These are phyloP conservation scores for Eristalis arbustorum DNA, from an alignment of 2,888 invertebrate species.

Conservation along the genomic window DNA sequence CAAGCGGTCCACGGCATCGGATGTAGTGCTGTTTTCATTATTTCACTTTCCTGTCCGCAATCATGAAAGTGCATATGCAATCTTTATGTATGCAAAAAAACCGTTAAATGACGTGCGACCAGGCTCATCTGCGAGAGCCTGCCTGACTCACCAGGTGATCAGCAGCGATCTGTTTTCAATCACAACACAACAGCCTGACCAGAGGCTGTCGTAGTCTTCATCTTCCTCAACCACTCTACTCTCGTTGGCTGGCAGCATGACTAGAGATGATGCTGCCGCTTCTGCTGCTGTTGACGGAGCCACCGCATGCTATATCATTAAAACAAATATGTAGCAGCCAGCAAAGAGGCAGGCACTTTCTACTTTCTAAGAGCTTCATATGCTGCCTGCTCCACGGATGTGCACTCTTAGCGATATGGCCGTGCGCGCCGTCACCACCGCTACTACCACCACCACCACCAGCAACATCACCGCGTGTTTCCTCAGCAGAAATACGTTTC, in stretches of 20 bases:
- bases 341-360: slow-evolving; percentile 67
- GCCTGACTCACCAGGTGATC: slow-evolving; percentile 65
- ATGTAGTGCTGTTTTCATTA: slow-evolving; percentile 56
- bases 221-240: slow-evolving; percentile 58
- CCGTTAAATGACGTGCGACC: slow-evolving; percentile 70
- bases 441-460: neutral
- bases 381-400: slow-evolving; percentile 65
- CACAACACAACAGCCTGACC: slow-evolving; percentile 68
- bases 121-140: slow-evolving; percentile 46
- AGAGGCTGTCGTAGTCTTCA: slow-evolving; percentile 64
- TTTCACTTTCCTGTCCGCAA: slow-evolving; percentile 58
- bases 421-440: slow-evolving; percentile 36
- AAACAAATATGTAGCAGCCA: slow-evolving; percentile 69
- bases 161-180: slow-evolving; percentile 70
- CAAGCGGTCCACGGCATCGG: slow-evolving; percentile 25
- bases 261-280: slow-evolving; percentile 46
- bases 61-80: slow-evolving; percentile 64
- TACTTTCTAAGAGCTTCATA: slow-evolving; percentile 70
- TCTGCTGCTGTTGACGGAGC: slow-evolving; percentile 51
- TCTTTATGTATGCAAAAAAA: slow-evolving; percentile 61
- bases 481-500: slow-evolving; percentile 68
- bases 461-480: slow-evolving; percentile 35
- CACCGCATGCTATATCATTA: slow-evolving; percentile 70
- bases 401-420: slow-evolving; percentile 40
- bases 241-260: slow-evolving; percentile 10